Conservation (phyloP, 2,797 vertebrate genomes). For the Rhinogobio ventralis region DNA sequence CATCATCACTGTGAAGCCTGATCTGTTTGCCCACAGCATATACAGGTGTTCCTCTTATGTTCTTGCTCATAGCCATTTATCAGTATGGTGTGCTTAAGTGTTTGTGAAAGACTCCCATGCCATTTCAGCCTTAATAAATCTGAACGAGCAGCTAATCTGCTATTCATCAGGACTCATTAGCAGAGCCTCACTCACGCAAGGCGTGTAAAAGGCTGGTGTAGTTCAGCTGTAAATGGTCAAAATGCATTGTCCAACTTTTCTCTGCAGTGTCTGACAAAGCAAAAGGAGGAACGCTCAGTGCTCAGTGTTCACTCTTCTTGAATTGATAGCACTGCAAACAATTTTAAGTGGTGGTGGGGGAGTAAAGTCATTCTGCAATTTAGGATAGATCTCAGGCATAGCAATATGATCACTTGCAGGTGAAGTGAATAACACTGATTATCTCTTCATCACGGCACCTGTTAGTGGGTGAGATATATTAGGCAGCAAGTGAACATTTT, state of each 20-base stretch:
- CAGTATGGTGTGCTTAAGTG: conserved; percentile 48
- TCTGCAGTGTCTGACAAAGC: neutral
- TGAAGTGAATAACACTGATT: too few species aligned
- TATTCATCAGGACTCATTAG: conserved; percentile 58
- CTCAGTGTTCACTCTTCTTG: neutral
- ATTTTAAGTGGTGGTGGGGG: neutral
- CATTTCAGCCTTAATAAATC: conserved; percentile 52
- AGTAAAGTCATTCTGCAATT: neutral
- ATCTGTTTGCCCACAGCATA: conserved; percentile 8
- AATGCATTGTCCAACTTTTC: neutral
- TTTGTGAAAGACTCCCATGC: conserved; percentile 47
- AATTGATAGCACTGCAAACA: neutral
- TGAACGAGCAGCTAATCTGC: conserved; percentile 52
- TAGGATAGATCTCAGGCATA: too few species aligned
- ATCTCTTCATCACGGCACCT: too few species aligned
- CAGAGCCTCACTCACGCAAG: conserved; percentile 33
- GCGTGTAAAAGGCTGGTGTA: neutral
- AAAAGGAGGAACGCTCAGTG: neutral
- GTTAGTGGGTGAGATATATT: too few species aligned
- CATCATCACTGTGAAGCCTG: neutral
- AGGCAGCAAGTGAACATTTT: too few species aligned
- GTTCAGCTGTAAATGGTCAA: conserved; percentile 22
- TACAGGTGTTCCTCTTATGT: conserved; percentile 1
- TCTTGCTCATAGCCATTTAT: conserved; percentile 33
- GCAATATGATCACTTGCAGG: too few species aligned